Evolutionary conservation across 2,113 vertebrate genomes (phyloP).

Genomic region (Potamarius usumacintae): DNA sequence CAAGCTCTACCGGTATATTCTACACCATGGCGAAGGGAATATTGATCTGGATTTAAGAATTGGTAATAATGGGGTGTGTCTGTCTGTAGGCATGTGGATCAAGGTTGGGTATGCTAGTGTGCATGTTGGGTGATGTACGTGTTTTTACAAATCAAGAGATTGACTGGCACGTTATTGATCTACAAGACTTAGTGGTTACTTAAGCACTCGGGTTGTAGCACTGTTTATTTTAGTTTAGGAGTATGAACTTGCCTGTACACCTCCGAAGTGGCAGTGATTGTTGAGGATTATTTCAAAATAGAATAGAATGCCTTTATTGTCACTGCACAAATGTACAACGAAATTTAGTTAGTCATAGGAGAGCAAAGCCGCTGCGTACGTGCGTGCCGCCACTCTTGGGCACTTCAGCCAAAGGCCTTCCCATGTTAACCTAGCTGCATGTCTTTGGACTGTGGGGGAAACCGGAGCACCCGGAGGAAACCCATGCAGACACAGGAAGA

Average conservation of each 20-base stretch:
- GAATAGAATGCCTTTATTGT: no score
- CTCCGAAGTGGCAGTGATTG: neutral
- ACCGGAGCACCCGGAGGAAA: no score
- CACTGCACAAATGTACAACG: no score
- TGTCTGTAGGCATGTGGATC: constrained; percentile 23
- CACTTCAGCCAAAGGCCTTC: no score
- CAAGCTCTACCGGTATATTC: constrained; percentile 26
- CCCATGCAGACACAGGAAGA: no score
- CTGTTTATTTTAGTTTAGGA: neutral
- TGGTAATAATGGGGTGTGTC: neutral
- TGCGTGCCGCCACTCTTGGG: no score
- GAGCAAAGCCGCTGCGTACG: no score
- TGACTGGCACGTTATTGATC: constrained; percentile 35
- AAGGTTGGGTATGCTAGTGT: constrained; percentile 16
- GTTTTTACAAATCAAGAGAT: constrained; percentile 33
- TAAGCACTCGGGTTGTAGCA: constrained; percentile 2
- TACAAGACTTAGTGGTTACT: neutral
- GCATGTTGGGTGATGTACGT: constrained; percentile 9
- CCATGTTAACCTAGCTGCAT: no score
- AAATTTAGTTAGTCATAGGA: no score
- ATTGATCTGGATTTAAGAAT: constrained; percentile 28
- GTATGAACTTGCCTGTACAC: neutral
- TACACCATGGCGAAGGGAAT: constrained; percentile 19
- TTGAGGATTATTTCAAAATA: constrained; percentile 12
- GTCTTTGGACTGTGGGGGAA: no score